Conservation (phyloP, 92 coral and sea anemone genomes). For the Epizoanthus scotinus region DNA sequence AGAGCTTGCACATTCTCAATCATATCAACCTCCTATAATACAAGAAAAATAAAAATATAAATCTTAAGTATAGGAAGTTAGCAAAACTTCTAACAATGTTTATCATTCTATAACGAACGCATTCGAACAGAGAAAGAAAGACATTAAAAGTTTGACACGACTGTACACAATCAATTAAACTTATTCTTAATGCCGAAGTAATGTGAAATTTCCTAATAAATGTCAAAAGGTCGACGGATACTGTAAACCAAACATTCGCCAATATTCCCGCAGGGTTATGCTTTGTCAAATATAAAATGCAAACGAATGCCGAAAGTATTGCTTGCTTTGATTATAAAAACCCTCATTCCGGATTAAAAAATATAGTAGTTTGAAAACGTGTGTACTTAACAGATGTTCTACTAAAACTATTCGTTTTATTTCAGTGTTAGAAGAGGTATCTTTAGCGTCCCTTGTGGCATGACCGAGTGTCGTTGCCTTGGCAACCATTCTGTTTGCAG, state of each 20-base stretch:
- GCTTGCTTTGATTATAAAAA: no score
- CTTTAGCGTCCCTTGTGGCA: background rate
- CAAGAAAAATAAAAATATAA: constrained; percentile 2
- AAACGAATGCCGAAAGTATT: no score
- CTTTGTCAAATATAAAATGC: background rate
- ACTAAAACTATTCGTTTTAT: background rate
- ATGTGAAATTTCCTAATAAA: background rate
- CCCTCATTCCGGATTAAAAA: no score
- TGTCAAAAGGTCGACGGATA: background rate
- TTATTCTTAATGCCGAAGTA: background rate
- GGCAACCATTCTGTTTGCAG: constrained; percentile 16
- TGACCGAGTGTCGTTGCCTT: background rate
- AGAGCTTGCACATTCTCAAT: constrained; percentile 88
- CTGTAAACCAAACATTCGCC: background rate
- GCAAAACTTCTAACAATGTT: no score
- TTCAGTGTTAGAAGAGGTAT: background rate
- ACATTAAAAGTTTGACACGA: no score
- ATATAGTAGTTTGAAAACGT: background rate
- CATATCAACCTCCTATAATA: constrained; percentile 85
- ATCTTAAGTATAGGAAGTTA: background rate
- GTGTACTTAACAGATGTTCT: background rate
- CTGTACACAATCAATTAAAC: background rate
- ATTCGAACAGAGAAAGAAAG: no score
- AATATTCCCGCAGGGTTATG: background rate
- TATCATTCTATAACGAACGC: no score